A percentile compares a stretch with the other conserved stretches of the same genome.
Evolutionary conservation across 2,888 invertebrate species (phyloP).

Genomic region (Phrixothrix hirtus): DNA sequence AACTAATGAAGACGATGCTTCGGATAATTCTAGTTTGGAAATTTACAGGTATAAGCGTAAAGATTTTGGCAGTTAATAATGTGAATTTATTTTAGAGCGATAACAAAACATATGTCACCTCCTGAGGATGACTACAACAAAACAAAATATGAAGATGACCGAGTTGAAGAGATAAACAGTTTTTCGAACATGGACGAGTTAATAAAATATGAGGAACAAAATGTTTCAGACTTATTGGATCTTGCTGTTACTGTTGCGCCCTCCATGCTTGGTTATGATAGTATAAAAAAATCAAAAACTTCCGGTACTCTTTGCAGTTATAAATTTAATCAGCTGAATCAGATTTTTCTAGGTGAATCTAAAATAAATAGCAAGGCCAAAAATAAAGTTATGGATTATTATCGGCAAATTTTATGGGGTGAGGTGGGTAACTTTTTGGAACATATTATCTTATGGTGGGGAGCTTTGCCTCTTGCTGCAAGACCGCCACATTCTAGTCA

Average conservation of each 20-base stretch:
- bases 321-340: background rate
- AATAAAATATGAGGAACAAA: slow-evolving; percentile 69
- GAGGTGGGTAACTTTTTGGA: slow-evolving; percentile 79
- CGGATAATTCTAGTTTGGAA: slow-evolving; percentile 66
- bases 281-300: slow-evolving; percentile 62
- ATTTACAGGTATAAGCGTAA: slow-evolving; percentile 65
- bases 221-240: slow-evolving; percentile 65
- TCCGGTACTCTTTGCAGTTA: slow-evolving; percentile 21
- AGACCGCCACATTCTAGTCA: slow-evolving; percentile 67
- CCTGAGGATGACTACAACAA: slow-evolving; percentile 57
- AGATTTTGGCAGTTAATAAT: background rate
- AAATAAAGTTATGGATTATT: slow-evolving; percentile 69
- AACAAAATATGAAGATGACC: slow-evolving; percentile 56
- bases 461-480: slow-evolving; percentile 70
- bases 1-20: slow-evolving; percentile 58
- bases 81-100: slow-evolving; percentile 61
- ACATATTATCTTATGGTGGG: slow-evolving; percentile 85
- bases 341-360: slow-evolving; percentile 61
- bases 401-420: slow-evolving; percentile 78
- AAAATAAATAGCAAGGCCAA: slow-evolving; percentile 65
- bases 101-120: slow-evolving; percentile 72
- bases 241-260: slow-evolving; percentile 64
- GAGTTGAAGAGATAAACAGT: slow-evolving; percentile 44
- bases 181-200: slow-evolving; percentile 66
- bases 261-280: slow-evolving; percentile 64